Evolutionary conservation across 2,113 vertebrate genomes (phyloP).

Genomic region (Tylochromis polylepis): DNA sequence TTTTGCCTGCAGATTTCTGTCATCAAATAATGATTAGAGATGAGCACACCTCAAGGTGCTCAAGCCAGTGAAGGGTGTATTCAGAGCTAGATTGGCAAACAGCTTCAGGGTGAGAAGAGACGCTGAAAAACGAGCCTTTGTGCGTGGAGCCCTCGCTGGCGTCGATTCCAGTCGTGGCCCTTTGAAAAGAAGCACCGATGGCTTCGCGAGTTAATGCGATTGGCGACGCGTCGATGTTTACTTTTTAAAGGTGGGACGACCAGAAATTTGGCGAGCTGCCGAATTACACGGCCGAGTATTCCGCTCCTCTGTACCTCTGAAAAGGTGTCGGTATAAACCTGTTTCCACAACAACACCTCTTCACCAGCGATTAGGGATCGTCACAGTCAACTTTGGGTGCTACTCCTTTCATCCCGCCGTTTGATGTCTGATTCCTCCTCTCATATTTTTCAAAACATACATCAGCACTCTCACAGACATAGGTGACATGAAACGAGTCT

Average conservation of each 20-base stretch:
- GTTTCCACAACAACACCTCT: constrained; percentile 41
- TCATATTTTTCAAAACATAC: constrained; percentile 9
- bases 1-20: constrained; percentile 89
- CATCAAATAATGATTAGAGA: constrained; percentile 99
- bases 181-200: constrained; percentile 37
- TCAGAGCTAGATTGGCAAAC: constrained; percentile 84
- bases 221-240: constrained; percentile 47
- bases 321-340: constrained; percentile 44
- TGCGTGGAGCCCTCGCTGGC: constrained; percentile 28
- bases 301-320: constrained; percentile 43
- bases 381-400: constrained; percentile 45
- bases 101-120: constrained; percentile 73
- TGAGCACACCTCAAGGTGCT: constrained; percentile 95
- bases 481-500: constrained; percentile 51
- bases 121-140: constrained; percentile 41
- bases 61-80: constrained; percentile 84
- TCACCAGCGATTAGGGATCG: constrained; percentile 24
- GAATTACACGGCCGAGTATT: constrained; percentile 45
- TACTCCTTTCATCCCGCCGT: constrained; percentile 12
- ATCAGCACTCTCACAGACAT: neutral
- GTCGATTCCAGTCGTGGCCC: constrained; percentile 29
- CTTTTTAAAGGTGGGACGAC: constrained; percentile 49
- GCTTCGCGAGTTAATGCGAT: constrained; percentile 52
- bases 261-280: constrained; percentile 8
- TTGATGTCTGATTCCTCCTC: constrained; percentile 39